Percentiles rank a stretch among this genome's conserved stretches.
These are phyloP conservation scores for Elephantulus edwardii DNA, from an alignment of 2,113 vertebrate species.

Conservation along the genomic window DNA sequence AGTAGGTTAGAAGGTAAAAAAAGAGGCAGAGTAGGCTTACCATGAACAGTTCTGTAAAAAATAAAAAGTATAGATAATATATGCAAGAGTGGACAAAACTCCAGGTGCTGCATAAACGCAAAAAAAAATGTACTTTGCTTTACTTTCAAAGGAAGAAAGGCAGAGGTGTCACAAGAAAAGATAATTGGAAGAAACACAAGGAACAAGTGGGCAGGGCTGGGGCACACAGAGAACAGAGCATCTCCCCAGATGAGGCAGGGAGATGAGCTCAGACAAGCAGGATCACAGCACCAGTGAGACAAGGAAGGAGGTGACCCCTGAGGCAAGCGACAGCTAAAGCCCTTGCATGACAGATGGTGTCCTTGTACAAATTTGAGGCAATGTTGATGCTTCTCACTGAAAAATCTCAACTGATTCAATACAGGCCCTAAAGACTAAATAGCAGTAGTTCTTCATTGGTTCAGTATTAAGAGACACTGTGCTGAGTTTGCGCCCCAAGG, in stretches of 20 bases:
- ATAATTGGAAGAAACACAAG: too few species aligned
- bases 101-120: not conserved
- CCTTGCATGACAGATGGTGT: rapidly evolving
- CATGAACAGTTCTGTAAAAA: not conserved
- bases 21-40: not conserved
- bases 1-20: not conserved
- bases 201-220: not conserved
- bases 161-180: too few species aligned
- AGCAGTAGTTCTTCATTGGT: rapidly evolving
- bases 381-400: rapidly evolving
- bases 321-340: rapidly evolving
- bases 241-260: rapidly evolving
- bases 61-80: rapidly evolving
- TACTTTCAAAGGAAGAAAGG: not conserved
- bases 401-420: not conserved
- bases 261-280: rapidly evolving
- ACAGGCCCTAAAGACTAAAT: rapidly evolving
- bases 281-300: not conserved
- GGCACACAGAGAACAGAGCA: rapidly evolving
- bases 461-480: not conserved
- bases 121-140: not conserved
- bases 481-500: not conserved
- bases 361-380: rapidly evolving
- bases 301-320: rapidly evolving
- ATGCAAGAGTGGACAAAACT: not conserved